Conservation (phyloP, 2,888 invertebrate species). For the Hedya salicella region DNA sequence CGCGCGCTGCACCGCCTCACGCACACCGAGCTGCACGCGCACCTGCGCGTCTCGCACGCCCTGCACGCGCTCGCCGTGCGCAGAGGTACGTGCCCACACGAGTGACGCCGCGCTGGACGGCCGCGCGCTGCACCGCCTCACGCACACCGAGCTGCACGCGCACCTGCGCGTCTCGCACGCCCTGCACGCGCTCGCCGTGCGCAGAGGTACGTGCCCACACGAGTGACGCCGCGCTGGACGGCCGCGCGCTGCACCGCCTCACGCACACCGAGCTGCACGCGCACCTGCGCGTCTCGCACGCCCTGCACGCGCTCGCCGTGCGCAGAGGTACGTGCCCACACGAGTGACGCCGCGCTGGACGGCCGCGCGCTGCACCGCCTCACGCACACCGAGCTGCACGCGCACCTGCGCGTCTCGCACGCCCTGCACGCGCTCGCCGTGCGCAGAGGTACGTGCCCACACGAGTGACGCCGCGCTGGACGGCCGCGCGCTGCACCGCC, state of each 20-base stretch:
- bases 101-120: constrained; percentile 51
- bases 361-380: constrained; percentile 90
- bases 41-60: constrained; percentile 74
- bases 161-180: constrained; percentile 94
- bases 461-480: constrained; percentile 87
- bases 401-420: constrained; percentile 89
- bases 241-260: constrained; percentile 91
- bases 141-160: constrained; percentile 92
- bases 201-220: constrained; percentile 83
- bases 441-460: constrained; percentile 85
- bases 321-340: not conserved
- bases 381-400: constrained; percentile 85
- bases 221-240: constrained; percentile 86
- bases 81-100: not conserved
- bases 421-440: constrained; percentile 64
- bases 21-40: constrained; percentile 75
- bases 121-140: constrained; percentile 93
- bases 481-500: constrained; percentile 70
- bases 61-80: constrained; percentile 86
- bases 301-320: constrained; percentile 87
- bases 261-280: constrained; percentile 91
- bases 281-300: constrained; percentile 91
- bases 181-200: constrained; percentile 95
- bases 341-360: constrained; percentile 50
- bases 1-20: constrained; percentile 70